phyloP scores from a whole-genome alignment of 2,797 vertebrate genomes.

The Schizothorax lantsangensis region DNA sequence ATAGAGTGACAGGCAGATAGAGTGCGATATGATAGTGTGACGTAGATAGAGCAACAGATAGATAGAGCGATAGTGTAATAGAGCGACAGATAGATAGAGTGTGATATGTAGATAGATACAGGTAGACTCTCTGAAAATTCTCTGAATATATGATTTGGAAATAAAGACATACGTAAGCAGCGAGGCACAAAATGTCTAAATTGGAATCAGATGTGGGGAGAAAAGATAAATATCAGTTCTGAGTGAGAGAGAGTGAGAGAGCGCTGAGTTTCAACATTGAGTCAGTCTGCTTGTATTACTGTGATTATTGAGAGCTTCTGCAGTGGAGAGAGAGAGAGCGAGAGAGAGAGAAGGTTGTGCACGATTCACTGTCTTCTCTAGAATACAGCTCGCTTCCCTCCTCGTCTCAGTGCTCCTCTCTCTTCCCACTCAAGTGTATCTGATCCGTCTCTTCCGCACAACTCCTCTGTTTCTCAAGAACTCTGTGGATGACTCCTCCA shows the following conservation, averaged over 20 bases:
- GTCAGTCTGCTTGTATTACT: conserved; percentile 67
- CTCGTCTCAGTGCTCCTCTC: conserved; percentile 51
- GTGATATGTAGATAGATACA: not conserved
- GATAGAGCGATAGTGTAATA: not conserved
- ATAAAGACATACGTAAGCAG: conserved; percentile 31
- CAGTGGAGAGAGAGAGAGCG: conserved; percentile 55
- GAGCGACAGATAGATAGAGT: not conserved
- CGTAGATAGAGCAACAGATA: not conserved
- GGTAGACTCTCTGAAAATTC: conserved; percentile 48
- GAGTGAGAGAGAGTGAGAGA: conserved; percentile 29
- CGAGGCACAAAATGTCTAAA: not conserved
- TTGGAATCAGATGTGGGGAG: conserved; percentile 36
- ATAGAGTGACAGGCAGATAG: not conserved
- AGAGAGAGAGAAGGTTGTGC: conserved; percentile 49
- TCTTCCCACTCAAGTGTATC: conserved; percentile 39
- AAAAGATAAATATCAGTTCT: conserved; percentile 48
- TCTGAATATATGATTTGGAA: conserved; percentile 50
- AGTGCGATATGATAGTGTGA: not conserved
- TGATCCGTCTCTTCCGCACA: conserved; percentile 60
- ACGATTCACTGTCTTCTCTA: conserved; percentile 74
- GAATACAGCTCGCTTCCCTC: conserved; percentile 66
- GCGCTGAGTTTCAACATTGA: conserved; percentile 55
- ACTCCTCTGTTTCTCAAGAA: conserved; percentile 72
- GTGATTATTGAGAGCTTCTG: conserved; percentile 71
- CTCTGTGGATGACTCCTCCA: conserved; percentile 91